Evolutionary conservation across 1,140 invertebrate species (phyloP), one percentile per base, ranked within the genome.

Genomic region (Drosophila tristis): DNA sequence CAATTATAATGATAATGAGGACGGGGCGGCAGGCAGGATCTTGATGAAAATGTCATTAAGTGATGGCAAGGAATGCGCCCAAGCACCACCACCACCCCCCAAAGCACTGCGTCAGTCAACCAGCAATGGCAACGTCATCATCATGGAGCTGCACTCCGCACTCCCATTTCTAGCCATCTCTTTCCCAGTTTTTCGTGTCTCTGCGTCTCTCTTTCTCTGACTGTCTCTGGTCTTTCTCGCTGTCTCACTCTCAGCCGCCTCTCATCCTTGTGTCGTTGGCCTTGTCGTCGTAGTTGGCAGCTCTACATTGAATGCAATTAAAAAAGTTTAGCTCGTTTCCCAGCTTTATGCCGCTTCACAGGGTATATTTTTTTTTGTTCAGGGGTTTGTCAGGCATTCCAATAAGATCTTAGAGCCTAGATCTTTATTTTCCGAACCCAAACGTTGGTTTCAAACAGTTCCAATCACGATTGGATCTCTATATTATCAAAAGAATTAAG

Each of bases 1-100:
- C 84, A 87, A 87, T 87, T 87, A 87, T 89, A 89, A 87, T 87
- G 84, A 89, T 89, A 87, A 87, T 87, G 84, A 89, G 79, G 56
- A 48, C 58, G 23, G 9, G 45, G n/a, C 1, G 43, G 11, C 7
- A 47, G 23, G 43, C 20, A 31, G 39, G 49, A 51, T 73, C 64
- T 62, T 82, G 82, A 87, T 87, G 79, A 84, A 87, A 84, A 89
- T 80, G 84, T 87, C 84, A 87, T 89, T 84, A 89, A 89, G 84
- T 89, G 84, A 90, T 72, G 73, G 63, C 75, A 55, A 57, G 80
- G 76, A 84, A 85, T 85, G 54, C 48, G 47, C 47, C 45, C 49
- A 26, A 61, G 20, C 20, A 43, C 51, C 45, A 43, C 47, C 29
- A 15, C 29, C 16, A 16, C 42, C 43, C 58, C 35, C 25, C 23